Evolutionary conservation across 1,140 invertebrate species (phyloP).

Genomic region (Centruroides vittatus): DNA sequence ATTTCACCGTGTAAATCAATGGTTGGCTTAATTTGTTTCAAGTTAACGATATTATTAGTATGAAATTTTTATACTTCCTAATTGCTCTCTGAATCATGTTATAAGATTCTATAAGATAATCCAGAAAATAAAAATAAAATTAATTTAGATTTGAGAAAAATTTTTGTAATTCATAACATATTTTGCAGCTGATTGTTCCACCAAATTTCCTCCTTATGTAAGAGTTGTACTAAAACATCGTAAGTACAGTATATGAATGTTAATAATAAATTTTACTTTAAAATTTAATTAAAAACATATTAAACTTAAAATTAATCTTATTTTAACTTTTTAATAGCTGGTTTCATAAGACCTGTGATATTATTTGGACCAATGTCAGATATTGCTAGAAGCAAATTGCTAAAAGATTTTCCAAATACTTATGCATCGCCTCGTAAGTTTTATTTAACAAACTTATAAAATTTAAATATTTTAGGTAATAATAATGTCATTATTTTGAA

Average conservation of each 20-base stretch:
- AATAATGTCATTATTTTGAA: too few relatives aligned
- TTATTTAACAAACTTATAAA: background rate
- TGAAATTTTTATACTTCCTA: too few relatives aligned
- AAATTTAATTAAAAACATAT: background rate
- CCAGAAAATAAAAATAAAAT: too few relatives aligned
- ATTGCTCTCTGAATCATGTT: too few relatives aligned
- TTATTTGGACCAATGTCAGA: constrained; percentile 91
- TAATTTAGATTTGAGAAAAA: too few relatives aligned
- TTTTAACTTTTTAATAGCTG: constrained; percentile 32
- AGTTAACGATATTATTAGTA: too few relatives aligned
- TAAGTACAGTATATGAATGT: constrained; percentile 1
- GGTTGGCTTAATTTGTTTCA: too few relatives aligned
- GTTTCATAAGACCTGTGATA: constrained; percentile 87
- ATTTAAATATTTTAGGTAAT: too few relatives aligned
- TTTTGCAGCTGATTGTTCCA: background rate
- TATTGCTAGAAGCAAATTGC: constrained; percentile 71
- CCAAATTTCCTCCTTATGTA: constrained; percentile 95
- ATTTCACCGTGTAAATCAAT: too few relatives aligned
- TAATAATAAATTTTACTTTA: background rate
- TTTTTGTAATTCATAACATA: too few relatives aligned
- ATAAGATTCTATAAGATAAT: too few relatives aligned
- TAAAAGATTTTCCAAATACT: constrained; percentile 79
- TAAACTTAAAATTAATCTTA: background rate
- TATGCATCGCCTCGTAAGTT: constrained; percentile 60
- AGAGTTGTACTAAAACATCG: constrained; percentile 76